Base-by-base conservation (phyloP, 2,113 vertebrate species). In the Bostrychus sinensis region DNA sequence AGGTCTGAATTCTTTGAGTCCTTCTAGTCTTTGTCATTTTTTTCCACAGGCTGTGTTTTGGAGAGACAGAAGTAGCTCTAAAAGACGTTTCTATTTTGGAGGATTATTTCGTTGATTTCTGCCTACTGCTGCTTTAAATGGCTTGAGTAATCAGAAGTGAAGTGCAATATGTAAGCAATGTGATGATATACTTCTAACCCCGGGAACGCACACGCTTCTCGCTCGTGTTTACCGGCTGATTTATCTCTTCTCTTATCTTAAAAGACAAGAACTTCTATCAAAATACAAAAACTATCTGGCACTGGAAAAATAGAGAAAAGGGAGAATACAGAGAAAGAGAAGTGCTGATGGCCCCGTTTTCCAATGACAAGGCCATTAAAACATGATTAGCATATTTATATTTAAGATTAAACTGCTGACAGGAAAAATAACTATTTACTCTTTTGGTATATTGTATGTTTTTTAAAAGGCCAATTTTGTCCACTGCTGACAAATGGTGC, bases 91-190 rank as follows among this genome's bases (percentile, higher is more conserved):
- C 45, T 25, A 26, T 14, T 25, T 5, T 14, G 12, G 45, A 5
- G 11, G 11, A 11, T 51, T 51, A 51, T 28, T 30, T 51, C 7
- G 23, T 7, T 51, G 25, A 26, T 51, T 28, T 51, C 7, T 28
- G 48, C 48, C 48, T 51, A 16, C 25, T n/a, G 48, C 48, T 30
- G 48, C 48, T 51, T 51, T 51, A 51, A 51, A 51, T 51, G 48
- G 25, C 25, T 51, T 16, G 23, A 51, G 48, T 51, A 51, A 51
- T 51, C 48, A 51, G 48, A 51, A 51, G 48, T 51, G 48, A 51
- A 51, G 48, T 51, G 48, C 48, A 51, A 51, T 51, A 51, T 51
- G 48, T 51, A 51, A 51, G 48, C 48, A 51, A 51, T 28, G 48
- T 51, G 23, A 51, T 51, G 48, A 51, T 51, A 51, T 51, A 51